Conservation (phyloP, 2,888 invertebrate genomes). For the Andrena marginata region DNA sequence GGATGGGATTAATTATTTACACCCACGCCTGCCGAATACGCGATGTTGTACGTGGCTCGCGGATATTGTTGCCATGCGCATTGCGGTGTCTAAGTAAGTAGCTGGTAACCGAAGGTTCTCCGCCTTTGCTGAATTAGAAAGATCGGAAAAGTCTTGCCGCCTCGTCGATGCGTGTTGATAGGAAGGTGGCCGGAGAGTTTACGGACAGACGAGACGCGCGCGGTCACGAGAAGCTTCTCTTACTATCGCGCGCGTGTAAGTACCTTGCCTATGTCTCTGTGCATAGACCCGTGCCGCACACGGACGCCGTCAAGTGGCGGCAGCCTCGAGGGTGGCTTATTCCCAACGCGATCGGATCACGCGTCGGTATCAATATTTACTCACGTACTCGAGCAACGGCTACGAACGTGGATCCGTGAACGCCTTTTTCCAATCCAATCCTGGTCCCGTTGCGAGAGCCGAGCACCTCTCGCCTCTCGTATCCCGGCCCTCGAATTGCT, state of each 20-base stretch:
- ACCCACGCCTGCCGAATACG: not conserved
- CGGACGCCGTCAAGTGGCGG: not conserved
- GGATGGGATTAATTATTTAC: slow-evolving; percentile 57
- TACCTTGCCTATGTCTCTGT: no score
- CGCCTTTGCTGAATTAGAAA: not conserved
- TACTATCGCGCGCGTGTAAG: not conserved
- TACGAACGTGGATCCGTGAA: slow-evolving; percentile 46
- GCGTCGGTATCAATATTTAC: slow-evolving; percentile 63
- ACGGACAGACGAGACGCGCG: no score
- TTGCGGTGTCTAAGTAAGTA: no score
- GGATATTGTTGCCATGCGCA: not conserved
- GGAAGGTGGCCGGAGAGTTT: no score
- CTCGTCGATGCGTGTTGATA: not conserved
- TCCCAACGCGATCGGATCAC: slow-evolving; percentile 56
- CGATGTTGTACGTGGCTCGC: not conserved
- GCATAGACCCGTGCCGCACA: no score
- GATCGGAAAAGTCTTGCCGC: not conserved
- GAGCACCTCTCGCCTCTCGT: slow-evolving; percentile 17
- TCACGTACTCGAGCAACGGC: slow-evolving; percentile 59
- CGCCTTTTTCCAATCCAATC: slow-evolving; percentile 43
- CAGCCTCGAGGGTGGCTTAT: slow-evolving; percentile 50
- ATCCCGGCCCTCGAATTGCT: no score
- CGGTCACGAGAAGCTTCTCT: no score
- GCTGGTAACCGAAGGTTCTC: no score
- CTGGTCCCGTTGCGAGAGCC: not conserved